Percentiles rank a stretch among this genome's conserved stretches.
Evolutionary conservation across 2,113 vertebrate species (phyloP).

Genomic region (Cyprinodon tularosa): DNA sequence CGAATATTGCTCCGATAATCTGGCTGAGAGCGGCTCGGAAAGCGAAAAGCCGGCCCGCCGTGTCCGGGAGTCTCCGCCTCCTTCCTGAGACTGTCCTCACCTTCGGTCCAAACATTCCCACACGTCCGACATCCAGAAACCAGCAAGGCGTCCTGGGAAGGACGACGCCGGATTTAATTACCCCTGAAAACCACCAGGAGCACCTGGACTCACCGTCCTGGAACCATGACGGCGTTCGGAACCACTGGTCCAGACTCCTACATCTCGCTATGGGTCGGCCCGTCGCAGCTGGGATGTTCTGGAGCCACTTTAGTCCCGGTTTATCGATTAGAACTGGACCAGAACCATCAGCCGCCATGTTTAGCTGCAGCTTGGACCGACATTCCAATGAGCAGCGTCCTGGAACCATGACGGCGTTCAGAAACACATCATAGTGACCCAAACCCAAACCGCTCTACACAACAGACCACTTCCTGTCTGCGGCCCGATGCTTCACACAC

Average conservation of each 20-base stretch:
- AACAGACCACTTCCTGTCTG: constrained; percentile 7
- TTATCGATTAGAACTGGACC: too few species aligned
- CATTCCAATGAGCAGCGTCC: too few species aligned
- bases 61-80: neutral
- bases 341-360: too few species aligned
- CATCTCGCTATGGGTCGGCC: neutral
- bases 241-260: constrained; percentile 5
- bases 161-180: neutral
- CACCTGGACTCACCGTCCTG: neutral
- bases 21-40: constrained; percentile 8
- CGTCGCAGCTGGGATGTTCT: too few species aligned
- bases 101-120: constrained; percentile 6
- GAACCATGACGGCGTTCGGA: neutral
- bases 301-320: too few species aligned
- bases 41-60: too few species aligned
- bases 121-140: constrained; percentile 4
- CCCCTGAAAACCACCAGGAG: neutral
- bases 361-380: too few species aligned
- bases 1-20: constrained; percentile 59
- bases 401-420: too few species aligned
- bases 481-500: neutral
- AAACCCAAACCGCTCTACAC: neutral
- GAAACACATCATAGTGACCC: too few species aligned
- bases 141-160: neutral
- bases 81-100: neutral